Conservation (phyloP, 35 echinoderm and acorn worm genomes). For the Nesometra sesokonis region DNA sequence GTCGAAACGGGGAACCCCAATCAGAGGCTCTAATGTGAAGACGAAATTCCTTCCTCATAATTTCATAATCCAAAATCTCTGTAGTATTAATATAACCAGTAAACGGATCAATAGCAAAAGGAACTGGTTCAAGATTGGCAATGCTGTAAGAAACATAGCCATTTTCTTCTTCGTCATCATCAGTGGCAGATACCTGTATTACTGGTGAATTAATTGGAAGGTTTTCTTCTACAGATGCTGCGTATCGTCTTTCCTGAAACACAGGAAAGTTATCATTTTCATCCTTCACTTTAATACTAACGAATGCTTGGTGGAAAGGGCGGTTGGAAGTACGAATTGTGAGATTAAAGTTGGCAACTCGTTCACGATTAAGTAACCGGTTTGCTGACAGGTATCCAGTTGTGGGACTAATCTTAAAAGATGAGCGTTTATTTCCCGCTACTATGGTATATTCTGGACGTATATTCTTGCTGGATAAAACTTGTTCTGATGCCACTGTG, state of each 20-base stretch:
- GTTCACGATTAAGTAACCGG: background rate
- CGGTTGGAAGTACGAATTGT: background rate
- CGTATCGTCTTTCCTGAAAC: conserved; percentile 58
- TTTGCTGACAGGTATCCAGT: background rate
- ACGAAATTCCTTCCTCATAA: conserved; percentile 68
- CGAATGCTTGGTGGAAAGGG: background rate
- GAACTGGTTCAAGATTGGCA: conserved; percentile 81
- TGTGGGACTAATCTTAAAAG: background rate
- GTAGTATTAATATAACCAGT: conserved; percentile 83
- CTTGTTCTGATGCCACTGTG: conserved; percentile 40
- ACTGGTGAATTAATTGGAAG: conserved; percentile 29
- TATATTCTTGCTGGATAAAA: background rate
- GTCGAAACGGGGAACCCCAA: conserved; percentile 71
- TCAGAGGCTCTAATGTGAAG: conserved; percentile 79
- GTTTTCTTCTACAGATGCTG: conserved; percentile 56
- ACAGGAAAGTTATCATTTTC: conserved; percentile 84
- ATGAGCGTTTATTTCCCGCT: background rate
- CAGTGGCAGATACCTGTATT: conserved; percentile 37
- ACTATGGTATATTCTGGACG: background rate
- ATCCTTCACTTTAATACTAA: conserved; percentile 54
- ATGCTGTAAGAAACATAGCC: conserved; percentile 91
- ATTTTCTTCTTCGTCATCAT: conserved; percentile 79
- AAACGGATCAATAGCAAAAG: conserved; percentile 83
- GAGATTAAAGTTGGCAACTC: background rate
- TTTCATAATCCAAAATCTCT: conserved; percentile 79